Evolutionary conservation across 2,113 vertebrate species (phyloP).

Genomic region (Muntiacus muntjak): DNA sequence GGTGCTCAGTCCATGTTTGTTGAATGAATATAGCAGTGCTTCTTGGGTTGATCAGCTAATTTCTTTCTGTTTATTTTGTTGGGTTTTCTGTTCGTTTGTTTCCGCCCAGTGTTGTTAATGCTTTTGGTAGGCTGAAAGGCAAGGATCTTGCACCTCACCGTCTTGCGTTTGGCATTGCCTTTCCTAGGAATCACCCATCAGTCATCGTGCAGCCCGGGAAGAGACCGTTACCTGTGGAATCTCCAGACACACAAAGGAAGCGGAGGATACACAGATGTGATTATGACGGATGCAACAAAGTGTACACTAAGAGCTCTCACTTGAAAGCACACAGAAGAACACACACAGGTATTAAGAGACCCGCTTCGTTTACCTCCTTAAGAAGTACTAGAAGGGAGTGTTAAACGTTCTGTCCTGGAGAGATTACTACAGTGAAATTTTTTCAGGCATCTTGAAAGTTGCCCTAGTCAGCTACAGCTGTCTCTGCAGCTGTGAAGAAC

Average conservation of each 20-base stretch:
- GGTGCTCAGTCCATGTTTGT: slow-evolving; percentile 66
- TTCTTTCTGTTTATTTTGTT: slow-evolving; percentile 42
- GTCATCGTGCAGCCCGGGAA: slow-evolving; percentile 92
- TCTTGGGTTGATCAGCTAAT: slow-evolving; percentile 53
- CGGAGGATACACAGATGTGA: slow-evolving; percentile 96
- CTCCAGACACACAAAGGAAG: slow-evolving; percentile 93
- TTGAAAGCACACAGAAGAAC: slow-evolving; percentile 98
- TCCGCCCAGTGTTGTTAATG: slow-evolving; percentile 35
- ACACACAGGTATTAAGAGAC: slow-evolving; percentile 88
- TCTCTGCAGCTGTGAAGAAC: neutral
- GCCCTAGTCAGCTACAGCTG: neutral
- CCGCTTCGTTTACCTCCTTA: neutral
- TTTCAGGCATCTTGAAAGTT: neutral
- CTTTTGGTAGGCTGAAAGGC: slow-evolving; percentile 27
- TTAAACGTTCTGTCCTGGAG: neutral
- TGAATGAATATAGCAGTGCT: slow-evolving; percentile 60
- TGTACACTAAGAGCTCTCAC: slow-evolving; percentile 99
- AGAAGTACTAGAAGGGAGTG: neutral
- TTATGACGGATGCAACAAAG: slow-evolving; percentile 96
- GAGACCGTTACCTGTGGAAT: slow-evolving; percentile 91
- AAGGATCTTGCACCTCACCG: neutral
- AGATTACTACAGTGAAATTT: neutral
- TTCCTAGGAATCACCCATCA: slow-evolving; percentile 89
- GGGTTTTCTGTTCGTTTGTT: slow-evolving; percentile 35
- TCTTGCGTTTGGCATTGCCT: neutral